Base-by-base conservation (phyloP, 2,113 vertebrate genomes). In the Lepisosteus oculatus region DNA sequence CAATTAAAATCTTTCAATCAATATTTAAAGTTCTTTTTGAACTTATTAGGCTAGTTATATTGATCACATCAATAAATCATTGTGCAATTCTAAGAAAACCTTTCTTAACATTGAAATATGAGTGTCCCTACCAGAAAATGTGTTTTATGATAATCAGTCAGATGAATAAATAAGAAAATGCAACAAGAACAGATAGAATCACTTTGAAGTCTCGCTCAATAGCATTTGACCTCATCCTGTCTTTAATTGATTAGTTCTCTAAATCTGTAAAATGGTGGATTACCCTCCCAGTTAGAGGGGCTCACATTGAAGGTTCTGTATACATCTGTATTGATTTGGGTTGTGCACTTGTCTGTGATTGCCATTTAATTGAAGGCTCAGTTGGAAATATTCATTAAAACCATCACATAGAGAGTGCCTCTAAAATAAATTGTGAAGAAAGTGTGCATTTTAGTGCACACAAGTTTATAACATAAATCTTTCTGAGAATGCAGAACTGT, bases 211-310 rank as follows among this genome's bases (percentile, higher is more conserved):
- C 80, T 41, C 0, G 17, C 81, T 91, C 89, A 80, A 92, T 90
- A 85, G 76, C 81, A 82, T 84, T 86, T 91, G 83, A 90, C 85
- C 83, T 87, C 87, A 85, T 78, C 76, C 75, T 78, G 69, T 76
- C 42, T 81, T 84, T 88, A 89, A 89, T 85, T 90, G 87, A 80
- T 90, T 85, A 55, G 45, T 71, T 88, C 73, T 89, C 85, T 76
- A 75, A 83, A 80, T 88, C 77, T 87, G 77, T 84, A 88, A 87
- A 89, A 85, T 77, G 70, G 81, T 82, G 65, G 76, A 82, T 87
- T 88, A 83, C 68, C 77, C 74, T 79, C 51, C 3, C 65, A 81
- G 74, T 84, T 86, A 83, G 73, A 79, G 41, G 73, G 76, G 70
- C 69, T 81, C 47, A 80, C 83, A 81, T 72, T 82, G 79, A 47